Evolutionary conservation across 2,888 invertebrate species (phyloP), one percentile per base, ranked within the genome.

Genomic region (Mesorhabditis belari): DNA sequence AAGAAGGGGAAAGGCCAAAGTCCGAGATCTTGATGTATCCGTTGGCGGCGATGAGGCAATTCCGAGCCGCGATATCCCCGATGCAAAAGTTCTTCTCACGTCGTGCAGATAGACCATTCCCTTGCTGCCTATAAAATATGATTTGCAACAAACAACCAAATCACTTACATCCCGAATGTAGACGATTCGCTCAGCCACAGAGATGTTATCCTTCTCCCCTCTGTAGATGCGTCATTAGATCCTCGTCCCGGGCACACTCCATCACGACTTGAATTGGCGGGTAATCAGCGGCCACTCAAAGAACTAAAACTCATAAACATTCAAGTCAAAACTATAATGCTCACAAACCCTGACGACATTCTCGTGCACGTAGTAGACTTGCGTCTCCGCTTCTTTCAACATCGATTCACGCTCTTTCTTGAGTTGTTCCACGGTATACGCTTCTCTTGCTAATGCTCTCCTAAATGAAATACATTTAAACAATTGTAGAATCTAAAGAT

Each of bases 211-310:
- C 3, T 61, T 58, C 4, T 58, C 17, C n/a, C 6, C 62, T 62
- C 2, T 17, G 44, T 3, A 76, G 63, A 61, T 74, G 73, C 4
- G 50, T 23, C 4, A 64, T 59, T 9, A 76, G 57, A 4, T 62
- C 62, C 5, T 72, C 74, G 3, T 74, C 75, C 0, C 69, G 67
- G 53, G 94, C 94, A 65, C 92, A 86, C 84, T 96, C 96, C 95
- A 96, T 95, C 29, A 96, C 93, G 78, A 96, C 94, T 93, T 95
- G 94, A 62, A 96, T 55, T 6, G 96, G 96, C 78, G 94, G 93
- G 80, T 93, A 91, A 83, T 94, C 94, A 67, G 94, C 93, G 76
- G 94, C 95, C 75, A 96, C 94, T 27, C 96, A 74, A 94, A 93
- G 49, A 96, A 87, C 80, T 91, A 61, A 50, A 74, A 58, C 19